These are phyloP conservation scores for Amiota mariae DNA, from an alignment of 2,888 invertebrate species.

Conservation along the genomic window DNA sequence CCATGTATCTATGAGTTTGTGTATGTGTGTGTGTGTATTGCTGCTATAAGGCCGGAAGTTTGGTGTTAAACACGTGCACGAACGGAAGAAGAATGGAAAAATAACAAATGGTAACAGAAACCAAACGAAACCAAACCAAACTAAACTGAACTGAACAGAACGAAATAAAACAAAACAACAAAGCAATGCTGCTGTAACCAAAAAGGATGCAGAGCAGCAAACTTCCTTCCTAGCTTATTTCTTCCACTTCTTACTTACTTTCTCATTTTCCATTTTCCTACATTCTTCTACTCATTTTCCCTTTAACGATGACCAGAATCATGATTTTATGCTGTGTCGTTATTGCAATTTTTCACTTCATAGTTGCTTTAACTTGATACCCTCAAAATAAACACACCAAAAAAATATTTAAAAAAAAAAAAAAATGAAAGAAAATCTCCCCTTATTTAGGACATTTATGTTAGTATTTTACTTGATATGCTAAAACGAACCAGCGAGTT, in stretches of 20 bases:
- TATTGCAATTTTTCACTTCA: constrained; percentile 2
- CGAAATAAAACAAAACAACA: constrained; percentile 48
- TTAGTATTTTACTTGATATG: background rate
- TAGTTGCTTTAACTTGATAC: constrained; percentile 23
- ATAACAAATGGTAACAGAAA: constrained; percentile 29
- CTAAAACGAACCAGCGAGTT: background rate
- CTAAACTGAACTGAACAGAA: constrained; percentile 38
- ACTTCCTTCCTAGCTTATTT: too few relatives aligned
- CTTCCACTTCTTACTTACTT: too few relatives aligned
- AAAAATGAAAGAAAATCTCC: background rate
- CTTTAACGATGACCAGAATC: background rate
- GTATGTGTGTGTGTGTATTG: too few relatives aligned
- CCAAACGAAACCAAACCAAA: constrained; percentile 43
- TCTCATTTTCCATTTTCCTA: background rate
- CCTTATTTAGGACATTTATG: background rate
- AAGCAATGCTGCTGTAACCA: constrained; percentile 17
- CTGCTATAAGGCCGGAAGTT: constrained; percentile 25
- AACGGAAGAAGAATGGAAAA: background rate
- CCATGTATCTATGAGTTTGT: too few relatives aligned
- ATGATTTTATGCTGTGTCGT: background rate
- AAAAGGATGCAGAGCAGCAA: too few relatives aligned
- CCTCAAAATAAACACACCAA: background rate
- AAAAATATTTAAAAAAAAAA: background rate
- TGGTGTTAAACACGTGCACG: constrained; percentile 17
- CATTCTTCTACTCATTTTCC: background rate